Conservation (phyloP, 2,888 invertebrate genomes). For the Orchesellides sinensis region DNA sequence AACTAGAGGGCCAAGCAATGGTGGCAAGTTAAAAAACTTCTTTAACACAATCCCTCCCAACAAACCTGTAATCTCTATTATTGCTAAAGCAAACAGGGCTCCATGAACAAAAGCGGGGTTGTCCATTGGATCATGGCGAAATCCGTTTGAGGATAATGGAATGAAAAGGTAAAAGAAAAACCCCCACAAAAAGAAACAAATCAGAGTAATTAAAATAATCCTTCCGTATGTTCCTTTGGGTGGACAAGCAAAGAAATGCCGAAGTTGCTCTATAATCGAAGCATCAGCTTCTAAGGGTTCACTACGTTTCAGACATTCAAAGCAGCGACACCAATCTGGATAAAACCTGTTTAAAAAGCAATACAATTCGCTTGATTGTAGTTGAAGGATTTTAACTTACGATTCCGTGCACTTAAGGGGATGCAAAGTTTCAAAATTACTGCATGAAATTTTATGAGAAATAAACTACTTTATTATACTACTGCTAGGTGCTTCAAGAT, state of each 20-base stretch:
- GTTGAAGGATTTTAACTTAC: not conserved
- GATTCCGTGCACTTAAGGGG: no score
- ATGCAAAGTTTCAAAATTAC: not conserved
- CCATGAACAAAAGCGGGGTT: constrained; percentile 55
- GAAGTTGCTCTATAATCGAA: constrained; percentile 23
- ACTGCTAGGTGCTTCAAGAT: constrained; percentile 61
- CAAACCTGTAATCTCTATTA: constrained; percentile 86
- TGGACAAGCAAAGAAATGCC: constrained; percentile 80
- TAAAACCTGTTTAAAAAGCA: constrained; percentile 67
- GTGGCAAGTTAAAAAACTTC: constrained; percentile 87
- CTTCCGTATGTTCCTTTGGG: constrained; percentile 90
- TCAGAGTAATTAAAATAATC: constrained; percentile 84
- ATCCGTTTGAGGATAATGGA: constrained; percentile 83
- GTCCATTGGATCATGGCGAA: constrained; percentile 81
- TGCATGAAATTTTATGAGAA: not conserved
- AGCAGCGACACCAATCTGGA: constrained; percentile 71
- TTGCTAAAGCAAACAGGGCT: constrained; percentile 84
- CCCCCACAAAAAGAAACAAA: constrained; percentile 86
- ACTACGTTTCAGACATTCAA: not conserved
- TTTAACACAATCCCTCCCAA: constrained; percentile 87
- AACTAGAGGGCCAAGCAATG: constrained; percentile 91
- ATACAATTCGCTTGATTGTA: not conserved
- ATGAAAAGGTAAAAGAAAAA: constrained; percentile 79
- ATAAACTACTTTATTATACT: constrained; percentile 68
- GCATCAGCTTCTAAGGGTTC: constrained; percentile 21